Evolutionary conservation across 2,888 invertebrate species (phyloP).

Genomic region (Craniophora ligustri): DNA sequence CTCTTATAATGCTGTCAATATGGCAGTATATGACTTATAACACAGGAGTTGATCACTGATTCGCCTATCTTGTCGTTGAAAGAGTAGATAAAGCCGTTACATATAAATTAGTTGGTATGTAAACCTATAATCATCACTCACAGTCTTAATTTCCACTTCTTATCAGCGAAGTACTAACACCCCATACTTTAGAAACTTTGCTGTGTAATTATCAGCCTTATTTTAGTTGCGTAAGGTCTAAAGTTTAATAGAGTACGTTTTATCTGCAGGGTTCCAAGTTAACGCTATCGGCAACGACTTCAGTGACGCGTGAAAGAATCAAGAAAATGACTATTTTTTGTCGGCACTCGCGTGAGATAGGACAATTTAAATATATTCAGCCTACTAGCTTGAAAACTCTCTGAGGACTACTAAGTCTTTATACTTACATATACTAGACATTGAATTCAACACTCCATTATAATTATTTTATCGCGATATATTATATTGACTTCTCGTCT

Average conservation of each 20-base stretch:
- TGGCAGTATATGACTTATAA: too few species aligned
- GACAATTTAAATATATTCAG: constrained; percentile 4
- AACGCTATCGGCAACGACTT: constrained; percentile 59
- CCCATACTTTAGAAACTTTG: constrained; percentile 33
- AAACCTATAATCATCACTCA: constrained; percentile 78
- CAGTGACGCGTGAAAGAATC: constrained; percentile 62
- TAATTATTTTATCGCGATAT: too few species aligned
- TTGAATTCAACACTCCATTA: too few species aligned
- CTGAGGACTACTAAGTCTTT: not conserved
- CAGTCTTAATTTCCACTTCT: constrained; percentile 73
- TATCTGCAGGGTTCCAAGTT: constrained; percentile 52
- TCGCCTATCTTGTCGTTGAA: too few species aligned
- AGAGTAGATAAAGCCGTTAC: constrained; percentile 38
- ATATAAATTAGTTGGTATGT: constrained; percentile 64
- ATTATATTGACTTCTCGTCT: too few species aligned
- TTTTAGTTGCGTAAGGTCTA: constrained; percentile 11
- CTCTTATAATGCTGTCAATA: too few species aligned
- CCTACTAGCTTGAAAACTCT: constrained; percentile 22
- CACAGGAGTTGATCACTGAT: too few species aligned
- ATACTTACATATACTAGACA: too few species aligned
- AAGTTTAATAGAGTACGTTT: constrained; percentile 27
- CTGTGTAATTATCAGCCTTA: constrained; percentile 24
- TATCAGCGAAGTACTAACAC: constrained; percentile 68
- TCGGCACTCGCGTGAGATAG: constrained; percentile 7
- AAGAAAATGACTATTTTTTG: constrained; percentile 55